Percentiles rank a stretch among this genome's conserved stretches.
Evolutionary conservation across 2,888 invertebrate species (phyloP).

Genomic region (Pogonocherus hispidulus): DNA sequence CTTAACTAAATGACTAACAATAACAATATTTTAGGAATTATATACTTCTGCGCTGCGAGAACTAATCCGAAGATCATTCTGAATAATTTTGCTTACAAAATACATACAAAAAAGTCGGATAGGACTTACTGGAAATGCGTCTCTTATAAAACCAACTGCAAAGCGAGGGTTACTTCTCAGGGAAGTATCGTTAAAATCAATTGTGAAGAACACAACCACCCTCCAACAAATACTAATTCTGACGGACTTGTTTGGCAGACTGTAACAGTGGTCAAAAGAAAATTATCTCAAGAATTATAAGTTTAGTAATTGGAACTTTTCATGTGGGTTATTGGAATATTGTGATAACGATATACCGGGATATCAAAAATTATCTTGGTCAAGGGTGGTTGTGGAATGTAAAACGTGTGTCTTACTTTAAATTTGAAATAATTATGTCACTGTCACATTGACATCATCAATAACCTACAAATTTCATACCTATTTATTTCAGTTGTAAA

Average conservation of each 20-base stretch:
- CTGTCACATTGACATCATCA: too few relatives aligned
- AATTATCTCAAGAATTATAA: neutral
- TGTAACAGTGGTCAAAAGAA: conserved; percentile 21
- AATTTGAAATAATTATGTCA: too few relatives aligned
- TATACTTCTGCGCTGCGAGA: conserved; percentile 52
- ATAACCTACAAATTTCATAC: too few relatives aligned
- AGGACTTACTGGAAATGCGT: conserved; percentile 58
- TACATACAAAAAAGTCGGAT: conserved; percentile 50
- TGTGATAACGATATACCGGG: too few relatives aligned
- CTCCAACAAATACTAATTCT: conserved; percentile 45
- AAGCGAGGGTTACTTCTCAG: conserved; percentile 51
- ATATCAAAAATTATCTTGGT: too few relatives aligned
- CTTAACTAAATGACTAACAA: neutral
- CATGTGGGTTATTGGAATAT: too few relatives aligned
- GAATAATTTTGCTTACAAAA: conserved; percentile 54
- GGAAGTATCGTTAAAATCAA: conserved; percentile 46
- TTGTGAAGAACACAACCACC: conserved; percentile 54
- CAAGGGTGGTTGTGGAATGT: too few relatives aligned
- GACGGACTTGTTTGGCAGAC: conserved; percentile 43
- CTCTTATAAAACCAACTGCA: conserved; percentile 53
- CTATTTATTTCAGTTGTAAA: too few relatives aligned
- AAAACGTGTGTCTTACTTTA: too few relatives aligned
- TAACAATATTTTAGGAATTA: neutral
- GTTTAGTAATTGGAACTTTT: too few relatives aligned
- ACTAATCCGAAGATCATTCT: conserved; percentile 57